Evolutionary conservation across 30 jellyfish, hydroid and myxozoan genomes (phyloP), one percentile per base, ranked within the genome.

Genomic region (Nemopilema nomurai): DNA sequence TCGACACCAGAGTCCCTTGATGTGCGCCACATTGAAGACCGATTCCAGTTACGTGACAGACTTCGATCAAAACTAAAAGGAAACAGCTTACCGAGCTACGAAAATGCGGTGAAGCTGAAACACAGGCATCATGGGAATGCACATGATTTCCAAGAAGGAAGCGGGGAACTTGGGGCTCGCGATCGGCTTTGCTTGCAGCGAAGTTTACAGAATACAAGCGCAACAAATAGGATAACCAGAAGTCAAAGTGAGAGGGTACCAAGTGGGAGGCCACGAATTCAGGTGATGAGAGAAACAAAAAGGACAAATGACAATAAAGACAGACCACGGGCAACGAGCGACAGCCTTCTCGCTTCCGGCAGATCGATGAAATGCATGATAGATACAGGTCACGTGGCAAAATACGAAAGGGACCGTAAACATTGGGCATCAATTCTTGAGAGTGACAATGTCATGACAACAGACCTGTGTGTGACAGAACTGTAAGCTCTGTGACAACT

Each of bases 381-480:
- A 23, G 98, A 91, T 67, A 91, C 98, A 20, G 98, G 98, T 8
- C 91, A 85, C 70, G 65, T 87, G 82, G 98, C 98, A 18, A 80
- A 84, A 49, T 74, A 77, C 65, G 75, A 81, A n/a, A 73, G 98
- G 51, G 93, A 91, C 62, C 50, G 90, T 20, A 80, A 80, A 79
- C 87, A 73, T 18, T 87, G 95, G 94, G 69, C 74, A 82, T 62
- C 80, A 41, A 71, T 83, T 9, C 82, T 86, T 3, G 91, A 85
- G 62, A 87, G 53, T 51, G 90, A 64, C 27, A 74, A 52, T 6
- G 90, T 85, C 18, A 53, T 53, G 78, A 77, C 96, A 19, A 91
- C 98, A 6, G 98, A 91, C 62, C 69, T 91, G 22, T 91, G 98
- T 74, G 96, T 85, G 17, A 91, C 98, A 13, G 98, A 91, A 81